phyloP scores from a whole-genome alignment of 2,797 vertebrate genomes.

The Eospalax fontanierii region DNA sequence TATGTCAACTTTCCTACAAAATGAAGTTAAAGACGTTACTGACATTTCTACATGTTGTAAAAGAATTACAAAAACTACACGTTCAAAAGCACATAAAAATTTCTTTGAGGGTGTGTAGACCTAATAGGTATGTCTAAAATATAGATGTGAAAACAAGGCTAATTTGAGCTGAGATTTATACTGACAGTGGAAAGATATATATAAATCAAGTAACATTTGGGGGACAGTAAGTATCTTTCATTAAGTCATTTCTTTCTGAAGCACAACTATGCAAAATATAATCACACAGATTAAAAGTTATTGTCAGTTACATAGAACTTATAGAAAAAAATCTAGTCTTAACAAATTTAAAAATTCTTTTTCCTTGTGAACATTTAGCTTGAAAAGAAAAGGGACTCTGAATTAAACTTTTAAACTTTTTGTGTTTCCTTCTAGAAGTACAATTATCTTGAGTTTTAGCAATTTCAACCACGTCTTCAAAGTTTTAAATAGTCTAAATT shows the following conservation, averaged over 20 bases:
- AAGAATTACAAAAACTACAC: slow-evolving; percentile 23
- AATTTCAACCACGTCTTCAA: slow-evolving; percentile 53
- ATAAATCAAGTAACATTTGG: slow-evolving; percentile 21
- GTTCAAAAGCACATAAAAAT: slow-evolving; percentile 48
- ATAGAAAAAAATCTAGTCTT: slow-evolving; percentile 34
- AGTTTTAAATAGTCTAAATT: slow-evolving; percentile 54
- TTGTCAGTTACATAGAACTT: neutral
- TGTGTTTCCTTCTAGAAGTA: neutral
- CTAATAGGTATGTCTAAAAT: neutral
- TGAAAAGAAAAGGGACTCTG: slow-evolving; percentile 44
- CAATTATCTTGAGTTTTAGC: slow-evolving; percentile 40
- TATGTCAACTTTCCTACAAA: slow-evolving; percentile 41
- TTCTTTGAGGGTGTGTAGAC: neutral
- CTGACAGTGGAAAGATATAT: neutral
- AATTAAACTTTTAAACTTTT: neutral
- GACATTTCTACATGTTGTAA: slow-evolving; percentile 47
- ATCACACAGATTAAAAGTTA: neutral
- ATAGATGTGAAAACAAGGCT: neutral
- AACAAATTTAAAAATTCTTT: slow-evolving; percentile 32
- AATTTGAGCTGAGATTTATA: neutral
- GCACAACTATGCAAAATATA: neutral
- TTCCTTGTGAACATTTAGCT: slow-evolving; percentile 35
- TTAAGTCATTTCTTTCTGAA: slow-evolving; percentile 63
- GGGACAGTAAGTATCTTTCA: slow-evolving; percentile 1
- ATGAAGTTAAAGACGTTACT: slow-evolving; percentile 28